A percentile compares a stretch with the other conserved stretches of the same genome.
Conservation (phyloP, 2,797 vertebrate species). For the Leptodactylus fallax region DNA sequence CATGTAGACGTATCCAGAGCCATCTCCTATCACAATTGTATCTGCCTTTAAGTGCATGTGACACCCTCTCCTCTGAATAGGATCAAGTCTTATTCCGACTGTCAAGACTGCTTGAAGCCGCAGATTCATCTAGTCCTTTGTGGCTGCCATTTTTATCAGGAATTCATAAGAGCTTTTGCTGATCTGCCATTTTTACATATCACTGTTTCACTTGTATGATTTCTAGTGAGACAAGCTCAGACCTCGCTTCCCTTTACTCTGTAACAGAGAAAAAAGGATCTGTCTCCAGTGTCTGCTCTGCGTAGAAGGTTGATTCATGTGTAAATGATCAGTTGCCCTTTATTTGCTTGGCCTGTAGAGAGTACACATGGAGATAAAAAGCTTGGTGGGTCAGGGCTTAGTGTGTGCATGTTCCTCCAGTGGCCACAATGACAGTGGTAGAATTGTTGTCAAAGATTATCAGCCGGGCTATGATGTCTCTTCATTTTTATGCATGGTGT, state of each 20-base stretch:
- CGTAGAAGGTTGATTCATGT: slow-evolving; percentile 82
- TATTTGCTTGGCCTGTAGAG: slow-evolving; percentile 79
- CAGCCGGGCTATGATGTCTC: slow-evolving; percentile 73
- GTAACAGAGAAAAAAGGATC: slow-evolving; percentile 72
- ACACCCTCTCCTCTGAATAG: slow-evolving; percentile 74
- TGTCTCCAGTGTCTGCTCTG: slow-evolving; percentile 74
- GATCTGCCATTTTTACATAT: slow-evolving; percentile 70
- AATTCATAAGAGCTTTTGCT: slow-evolving; percentile 71
- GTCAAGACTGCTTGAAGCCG: slow-evolving; percentile 69
- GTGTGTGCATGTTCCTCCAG: slow-evolving; percentile 72
- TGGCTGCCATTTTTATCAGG: slow-evolving; percentile 76
- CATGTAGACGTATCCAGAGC: slow-evolving; percentile 71
- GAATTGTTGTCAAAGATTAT: slow-evolving; percentile 80
- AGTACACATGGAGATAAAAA: slow-evolving; percentile 82
- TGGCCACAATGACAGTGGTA: slow-evolving; percentile 71
- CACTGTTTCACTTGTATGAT: slow-evolving; percentile 70
- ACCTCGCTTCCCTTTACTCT: slow-evolving; percentile 72
- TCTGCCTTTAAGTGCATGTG: slow-evolving; percentile 73
- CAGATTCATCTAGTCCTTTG: slow-evolving; percentile 74
- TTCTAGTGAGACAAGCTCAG: slow-evolving; percentile 79
- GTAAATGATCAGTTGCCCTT: slow-evolving; percentile 83
- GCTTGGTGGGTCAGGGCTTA: slow-evolving; percentile 74
- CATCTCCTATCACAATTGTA: slow-evolving; percentile 76
- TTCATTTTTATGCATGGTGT: slow-evolving; percentile 72
- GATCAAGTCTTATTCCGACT: slow-evolving; percentile 72